Evolutionary conservation across 2,888 invertebrate species (phyloP).

Genomic region (Amphipoea oculea): DNA sequence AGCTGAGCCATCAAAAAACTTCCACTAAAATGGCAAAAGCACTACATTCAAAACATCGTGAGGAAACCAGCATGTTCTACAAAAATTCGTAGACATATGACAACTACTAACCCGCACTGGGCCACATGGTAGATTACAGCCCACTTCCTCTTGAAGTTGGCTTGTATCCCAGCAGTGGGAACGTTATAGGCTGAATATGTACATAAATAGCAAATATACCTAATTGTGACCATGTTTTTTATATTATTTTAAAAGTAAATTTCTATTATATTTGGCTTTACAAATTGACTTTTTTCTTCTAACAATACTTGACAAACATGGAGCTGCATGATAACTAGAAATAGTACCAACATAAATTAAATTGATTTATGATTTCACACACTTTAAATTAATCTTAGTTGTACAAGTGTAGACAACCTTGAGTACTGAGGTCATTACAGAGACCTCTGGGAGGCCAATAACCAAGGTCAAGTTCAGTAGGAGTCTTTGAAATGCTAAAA

Average conservation of each 20-base stretch:
- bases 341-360: slow-evolving; percentile 10
- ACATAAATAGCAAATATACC: background rate
- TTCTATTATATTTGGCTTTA: background rate
- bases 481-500: slow-evolving; percentile 4
- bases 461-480: slow-evolving; percentile 62
- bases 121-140: background rate
- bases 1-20: no score
- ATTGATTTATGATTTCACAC: slow-evolving; percentile 29
- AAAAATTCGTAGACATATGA: background rate
- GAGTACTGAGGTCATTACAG: slow-evolving; percentile 38
- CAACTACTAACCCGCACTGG: background rate
- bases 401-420: slow-evolving; percentile 52
- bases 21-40: no score
- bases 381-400: slow-evolving; percentile 43
- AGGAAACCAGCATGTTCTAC: background rate
- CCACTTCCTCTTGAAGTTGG: background rate
- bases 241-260: background rate
- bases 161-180: background rate
- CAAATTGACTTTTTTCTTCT: background rate
- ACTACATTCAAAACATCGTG: no score
- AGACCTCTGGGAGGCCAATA: slow-evolving; percentile 30
- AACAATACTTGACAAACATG: background rate
- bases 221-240: background rate
- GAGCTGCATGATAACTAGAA: background rate
- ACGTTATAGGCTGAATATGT: background rate